Base-by-base conservation (phyloP, 23 tunicate genomes). In the Halocynthia aurantium region DNA sequence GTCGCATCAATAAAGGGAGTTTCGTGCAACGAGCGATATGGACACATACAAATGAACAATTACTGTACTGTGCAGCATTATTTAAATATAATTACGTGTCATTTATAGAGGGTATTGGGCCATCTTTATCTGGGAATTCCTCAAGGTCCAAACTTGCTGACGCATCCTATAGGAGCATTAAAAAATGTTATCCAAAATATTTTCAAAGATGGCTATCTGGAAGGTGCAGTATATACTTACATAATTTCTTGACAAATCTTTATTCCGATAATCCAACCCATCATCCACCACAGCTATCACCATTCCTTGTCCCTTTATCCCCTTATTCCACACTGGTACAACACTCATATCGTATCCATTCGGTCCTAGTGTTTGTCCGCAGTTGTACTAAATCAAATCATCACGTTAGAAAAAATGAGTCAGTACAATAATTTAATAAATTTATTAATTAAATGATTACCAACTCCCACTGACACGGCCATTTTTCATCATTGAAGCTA, bases 401-500 rank as follows among this genome's bases (percentile, higher is more conserved):
- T 31, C 44, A 31, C 44, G 44, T 31, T 31, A 31, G 44, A 4
- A 31, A 31, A 31, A 31, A 31, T 31, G 4, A 31, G 4, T 31
- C 44, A 31, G 44, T 31, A 31, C 44, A 31, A 31, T 4, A 31
- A 31, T 31, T 31, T 4, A 31, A 31, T 31, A 4, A 31, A 31
- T 31, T 31, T 31, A 31, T 1, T 31, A 31, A 31, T 31, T 31
- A 31, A 20, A 11, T 12, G 31, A 62, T 74, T 10, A 74, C 78
- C 67, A 74, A 17, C 31, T 74, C 64, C 78, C 78, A 74, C 6
- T 74, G 78, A 53, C 78, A 74, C 6, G 78, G 78, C 78, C 78
- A 74, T 5, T 63, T 54, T 5, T 0, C 6, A 74, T 74, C 78
- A 53, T 74, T 74, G 78, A 74, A 74, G 17, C 78, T 53, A 21